Base-by-base conservation (phyloP, 2,113 vertebrate genomes). In the Hippoglossus stenolepis region DNA sequence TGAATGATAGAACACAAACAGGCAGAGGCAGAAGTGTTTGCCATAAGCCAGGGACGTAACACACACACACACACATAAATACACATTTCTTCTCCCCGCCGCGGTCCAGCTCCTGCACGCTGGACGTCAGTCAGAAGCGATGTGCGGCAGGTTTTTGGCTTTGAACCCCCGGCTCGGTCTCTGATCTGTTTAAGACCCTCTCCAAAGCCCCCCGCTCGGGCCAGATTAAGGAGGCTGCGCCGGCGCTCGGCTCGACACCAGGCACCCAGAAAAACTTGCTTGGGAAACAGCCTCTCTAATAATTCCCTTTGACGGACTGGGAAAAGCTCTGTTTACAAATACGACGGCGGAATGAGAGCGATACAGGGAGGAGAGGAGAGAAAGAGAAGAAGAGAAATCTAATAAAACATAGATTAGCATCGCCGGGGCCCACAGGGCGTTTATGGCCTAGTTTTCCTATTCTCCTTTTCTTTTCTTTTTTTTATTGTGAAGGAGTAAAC, bases 401-500 rank as follows among this genome's bases (percentile, higher is more conserved):
- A 93, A 94, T 93, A 87, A 94, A 93, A 94, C 91, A 93, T 94
- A 94, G 94, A 95, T 95, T 93, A 93, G 90, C 85, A 93, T 94
- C 83, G 64, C 70, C 0, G 66, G 65, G 70, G 84, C 92, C 92
- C 91, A 79, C 70, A 24, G 85, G 93, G 92, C 86, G 61, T 93
- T 90, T 91, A 87, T 93, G 94, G 91, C 94, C 94, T 94, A 94
- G 64, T 92, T 94, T 93, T 89, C 31, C 73, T 77, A 83, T 90
- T 89, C 80, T 91, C 79, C 65, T 77, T 65, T 75, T 73, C 73
- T 80, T 76, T 87, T 79, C 43, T 82, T 85, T 84, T 65, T 85
- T 87, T 87, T 85, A 24, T 73, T 23, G 72, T 35, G 47, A 63
- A 85, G 83, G 76, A 88, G 83, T 89, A 88, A 91, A 91, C 11